Conservation (phyloP, 2,888 invertebrate species). For the Coecobrya sp. region DNA sequence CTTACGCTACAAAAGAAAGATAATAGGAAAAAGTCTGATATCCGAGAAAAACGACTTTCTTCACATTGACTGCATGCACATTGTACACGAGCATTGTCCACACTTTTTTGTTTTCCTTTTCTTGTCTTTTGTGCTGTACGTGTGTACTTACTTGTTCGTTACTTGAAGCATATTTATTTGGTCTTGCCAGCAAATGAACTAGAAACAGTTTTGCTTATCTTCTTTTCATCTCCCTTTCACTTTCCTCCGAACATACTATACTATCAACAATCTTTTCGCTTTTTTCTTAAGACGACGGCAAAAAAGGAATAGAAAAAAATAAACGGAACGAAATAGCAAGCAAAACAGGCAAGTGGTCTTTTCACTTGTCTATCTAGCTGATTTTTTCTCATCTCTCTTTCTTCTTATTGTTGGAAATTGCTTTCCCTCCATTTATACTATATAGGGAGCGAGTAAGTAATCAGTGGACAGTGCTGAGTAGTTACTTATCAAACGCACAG, state of each 20-base stretch:
- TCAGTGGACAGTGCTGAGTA: constrained; percentile 51
- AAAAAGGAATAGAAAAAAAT: constrained; percentile 17
- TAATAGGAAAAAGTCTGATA: constrained; percentile 11
- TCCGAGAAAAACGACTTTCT: constrained; percentile 3
- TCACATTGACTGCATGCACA: constrained; percentile 6
- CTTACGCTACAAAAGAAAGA: constrained; percentile 25
- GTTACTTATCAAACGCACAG: constrained; percentile 7
- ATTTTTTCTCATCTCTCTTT: constrained; percentile 53
- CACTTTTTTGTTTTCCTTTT: constrained; percentile 24
- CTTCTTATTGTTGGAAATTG: constrained; percentile 66
- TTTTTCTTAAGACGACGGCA: constrained; percentile 1
- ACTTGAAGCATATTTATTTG: constrained; percentile 78
- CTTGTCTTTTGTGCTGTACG: not conserved
- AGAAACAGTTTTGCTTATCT: constrained; percentile 80
- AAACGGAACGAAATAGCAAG: constrained; percentile 62
- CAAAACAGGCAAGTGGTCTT: constrained; percentile 66
- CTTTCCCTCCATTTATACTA: constrained; percentile 32
- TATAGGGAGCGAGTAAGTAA: not conserved
- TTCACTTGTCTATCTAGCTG: constrained; percentile 67
- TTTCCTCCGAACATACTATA: not conserved
- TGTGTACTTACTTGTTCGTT: constrained; percentile 58
- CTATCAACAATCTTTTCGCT: not conserved
- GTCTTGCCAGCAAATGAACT: constrained; percentile 79
- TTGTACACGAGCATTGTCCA: constrained; percentile 42
- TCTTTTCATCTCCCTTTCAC: constrained; percentile 66